Base-by-base conservation (phyloP, 2,888 invertebrate genomes). In the Macaria liturata region DNA sequence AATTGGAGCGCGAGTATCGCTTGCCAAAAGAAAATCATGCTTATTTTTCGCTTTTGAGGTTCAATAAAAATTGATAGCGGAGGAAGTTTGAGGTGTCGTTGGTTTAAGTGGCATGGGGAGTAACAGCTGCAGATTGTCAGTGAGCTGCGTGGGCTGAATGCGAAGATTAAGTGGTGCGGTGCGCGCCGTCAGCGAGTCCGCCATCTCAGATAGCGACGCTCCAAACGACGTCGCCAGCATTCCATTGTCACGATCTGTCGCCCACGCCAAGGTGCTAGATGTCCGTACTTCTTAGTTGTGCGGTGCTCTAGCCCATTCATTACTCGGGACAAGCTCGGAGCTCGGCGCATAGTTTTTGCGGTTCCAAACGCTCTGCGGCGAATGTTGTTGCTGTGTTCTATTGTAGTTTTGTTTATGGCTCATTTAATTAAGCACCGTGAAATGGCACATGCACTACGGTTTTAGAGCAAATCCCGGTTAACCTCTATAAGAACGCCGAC, bases 111-210 rank as follows among this genome's bases (percentile, higher is more conserved):
- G 65, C 52, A 61, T 48, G 52, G 53, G 31, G 67, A 69, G 66
- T 60, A 68, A 71, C 69, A 67, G 72, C 63, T 65, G 69, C 69
- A 70, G 70, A 62, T 64, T 72, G 67, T 67, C 54, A 57, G 66
- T 64, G 74, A 69, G 80, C 75, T 76, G 76, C 78, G 71, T 66
- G 66, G 69, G 75, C 74, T 62, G 58, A 59, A 69, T 57, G 66
- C 62, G 64, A 71, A 78, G 76, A 82, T 75, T 72, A 76, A 80
- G 76, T 70, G 65, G 64, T 58, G 59, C 57, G 65, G 59, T 67
- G 68, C 61, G 61, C 71, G 60, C 56, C 63, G 75, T 76, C 77
- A 80, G 83, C 76, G 66, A 76, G 76, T 74, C 74, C 72, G 74
- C 70, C 72, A 67, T 74, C 70, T 69, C 60, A 66, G 66, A 67